Base-by-base conservation (phyloP, 2,888 invertebrate genomes). In the Netelia melanura region DNA sequence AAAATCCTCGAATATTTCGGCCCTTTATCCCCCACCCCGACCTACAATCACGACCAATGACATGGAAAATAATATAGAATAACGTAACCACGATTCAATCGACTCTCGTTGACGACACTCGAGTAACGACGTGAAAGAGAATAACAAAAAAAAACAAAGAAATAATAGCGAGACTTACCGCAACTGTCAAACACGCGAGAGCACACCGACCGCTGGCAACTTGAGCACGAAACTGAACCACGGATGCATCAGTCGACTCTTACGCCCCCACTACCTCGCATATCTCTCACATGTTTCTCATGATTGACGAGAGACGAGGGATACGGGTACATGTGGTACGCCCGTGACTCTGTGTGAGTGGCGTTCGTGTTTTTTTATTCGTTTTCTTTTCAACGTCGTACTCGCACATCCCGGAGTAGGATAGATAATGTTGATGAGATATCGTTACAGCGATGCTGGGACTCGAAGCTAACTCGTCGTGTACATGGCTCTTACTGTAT, bases 171-270 rank as follows among this genome's bases (percentile, higher is more conserved):
- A 52, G 21, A 44, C 79, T 79, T 64, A 79, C 79, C 79, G 21
- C 62, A 64, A 21, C 52, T 71, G 48, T 62, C 43, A 61, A 14
- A 17, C 30, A 14, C 54, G 72, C 38, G 38, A 38, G 38, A 58
- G 56, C 65, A n/a, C 80, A 80, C 80, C 80, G 72, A 80, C 80
- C 65, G 80, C 72, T 80, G 80, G 80, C 80, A 80, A 80, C 64
- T 80, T 72, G 54, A 65, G 54, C 64, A 65, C 71, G 58, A 72
- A 80, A 80, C 80, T 80, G 80, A 70, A 65, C 72, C 14, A 30
- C 17, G 21, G 30, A 64, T 72, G 44, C 65, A 65, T 80, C 61
- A 48, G 77, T 48, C 80, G 56, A 65, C 65, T 64, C 10, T 11
- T 1, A n/a, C 10, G 17, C 38, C 58, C 3, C 23, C 77, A 17